Evolutionary conservation across 2,797 vertebrate genomes (phyloP), one percentile per base, ranked within the genome.

Genomic region (Molossus alvarezi): DNA sequence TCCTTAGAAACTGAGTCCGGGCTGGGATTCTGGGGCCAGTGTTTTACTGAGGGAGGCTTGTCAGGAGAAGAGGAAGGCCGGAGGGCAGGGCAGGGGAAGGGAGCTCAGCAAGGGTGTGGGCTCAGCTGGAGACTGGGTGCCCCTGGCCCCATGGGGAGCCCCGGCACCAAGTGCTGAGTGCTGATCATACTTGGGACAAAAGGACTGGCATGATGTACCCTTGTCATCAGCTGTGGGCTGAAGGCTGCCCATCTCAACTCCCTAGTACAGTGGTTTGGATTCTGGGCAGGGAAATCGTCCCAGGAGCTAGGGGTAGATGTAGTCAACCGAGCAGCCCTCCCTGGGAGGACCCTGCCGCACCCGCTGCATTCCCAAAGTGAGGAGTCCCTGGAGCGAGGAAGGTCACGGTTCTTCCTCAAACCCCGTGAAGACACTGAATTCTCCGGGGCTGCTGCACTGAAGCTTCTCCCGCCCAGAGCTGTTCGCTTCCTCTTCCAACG

Each of bases 331-430:
- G 3, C 33, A 25, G 58, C n/a, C 15, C 29, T 3, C n/a, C n/a
- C 13, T 37, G 18, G 4, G 3, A 1, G 20, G 45, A 9, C 33
- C 15, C 0, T 6, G 0, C 29, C 23, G 3, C 14, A 58, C 1
- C 20, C 7, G 25, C 14, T 9, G 2, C 9, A 11, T 67, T 20
- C 33, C 37, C 25, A 72, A 45, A 37, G 20, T 12, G 23, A 67
- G 29, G 18, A 27, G 33, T 9, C 25, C 2, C 1, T 23, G 14
- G 72, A 29, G 23, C 15, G 2, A 3, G 51, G 48, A 71, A 58
- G 37, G 21, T 20, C 20, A 1, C 84, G 53, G 33, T 33, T 57
- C 57, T 11, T 37, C 12, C 64, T 65, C 45, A 21, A 9, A 17
- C 10, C n/a, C 80, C 27, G 20, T 57, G 73, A 60, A 17, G 65